Percentiles rank a stretch among this genome's conserved stretches.
Evolutionary conservation across 2,113 vertebrate genomes (phyloP).

Genomic region (Nansenia antarctica): DNA sequence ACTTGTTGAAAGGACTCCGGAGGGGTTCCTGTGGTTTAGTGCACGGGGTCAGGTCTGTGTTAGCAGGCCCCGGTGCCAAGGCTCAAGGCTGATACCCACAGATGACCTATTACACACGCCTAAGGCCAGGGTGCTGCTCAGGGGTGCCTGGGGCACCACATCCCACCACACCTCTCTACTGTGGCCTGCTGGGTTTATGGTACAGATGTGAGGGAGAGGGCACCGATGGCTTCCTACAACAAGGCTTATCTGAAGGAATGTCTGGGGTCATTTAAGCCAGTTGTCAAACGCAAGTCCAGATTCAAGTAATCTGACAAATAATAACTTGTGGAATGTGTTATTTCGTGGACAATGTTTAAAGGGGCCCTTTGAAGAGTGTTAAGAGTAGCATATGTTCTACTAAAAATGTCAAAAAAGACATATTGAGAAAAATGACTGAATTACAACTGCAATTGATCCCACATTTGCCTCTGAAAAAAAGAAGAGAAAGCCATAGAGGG

Average conservation of each 20-base stretch:
- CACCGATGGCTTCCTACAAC: conserved; percentile 36
- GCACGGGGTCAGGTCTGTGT: conserved; percentile 70
- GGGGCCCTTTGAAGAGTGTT: conserved; percentile 56
- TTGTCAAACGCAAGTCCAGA: conserved; percentile 44
- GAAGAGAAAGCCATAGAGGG: conserved; percentile 68
- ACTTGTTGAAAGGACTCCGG: conserved; percentile 75
- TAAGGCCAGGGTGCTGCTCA: conserved; percentile 28
- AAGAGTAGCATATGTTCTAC: conserved; percentile 65
- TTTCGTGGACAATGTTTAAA: conserved; percentile 34
- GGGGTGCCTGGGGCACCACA: not conserved
- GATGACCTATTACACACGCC: conserved; percentile 60
- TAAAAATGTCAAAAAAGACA: conserved; percentile 73
- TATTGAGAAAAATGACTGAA: conserved; percentile 79
- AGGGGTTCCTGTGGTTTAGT: conserved; percentile 67
- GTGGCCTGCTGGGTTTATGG: conserved; percentile 43
- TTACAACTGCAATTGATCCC: conserved; percentile 76
- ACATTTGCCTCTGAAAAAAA: conserved; percentile 75
- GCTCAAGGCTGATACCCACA: conserved; percentile 47
- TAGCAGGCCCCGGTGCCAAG: conserved; percentile 49
- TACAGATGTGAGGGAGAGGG: conserved; percentile 39
- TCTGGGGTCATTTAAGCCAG: conserved; percentile 54
- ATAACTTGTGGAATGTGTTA: conserved; percentile 40
- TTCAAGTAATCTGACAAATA: conserved; percentile 66
- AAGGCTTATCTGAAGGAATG: conserved; percentile 54
- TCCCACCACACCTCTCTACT: conserved; percentile 26